Base-by-base conservation (phyloP, 2,113 vertebrate genomes). In the cattle (Bos taurus) region DNA sequence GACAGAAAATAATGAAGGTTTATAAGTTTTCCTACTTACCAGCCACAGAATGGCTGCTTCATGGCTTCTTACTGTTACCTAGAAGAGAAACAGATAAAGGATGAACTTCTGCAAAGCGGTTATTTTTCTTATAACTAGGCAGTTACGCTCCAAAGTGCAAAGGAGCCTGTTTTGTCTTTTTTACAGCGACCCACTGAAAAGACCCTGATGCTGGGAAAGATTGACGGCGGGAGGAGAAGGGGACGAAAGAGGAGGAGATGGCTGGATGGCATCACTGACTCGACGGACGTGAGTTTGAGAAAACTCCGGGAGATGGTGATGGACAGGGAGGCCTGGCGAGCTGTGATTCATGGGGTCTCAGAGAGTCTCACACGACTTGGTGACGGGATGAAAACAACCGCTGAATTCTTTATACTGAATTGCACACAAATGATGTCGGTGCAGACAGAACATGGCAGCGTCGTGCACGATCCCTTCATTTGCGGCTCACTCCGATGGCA, bases 161-260 rank as follows among this genome's bases (percentile, higher is more conserved):
- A 25, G 0, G 15, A 40, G 15, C 40, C 19, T 46, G 10, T n/a
- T 28, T 28, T 6, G 3, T 21, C 15, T 67, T 21, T 67, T 64
- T 36, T 11, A 7, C 13, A 40, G 1, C 14, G 2, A 71, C 7
- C 7, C 7, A 8, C 8, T 21, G 33, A 67, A 67, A 67, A 67
- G 64, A 36, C 64, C 17, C 33, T 36, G 64, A 36, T 21, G 8
- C 17, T 21, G 33, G 64, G 33, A 67, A 36, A 36, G 33, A 36
- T 0, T 36, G 33, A 36, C 0, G 8, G 8, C 0, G 0, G 17
- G 17, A 21, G 33, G 64, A 67, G 33, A 36, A 21, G 64, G 2
- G 64, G 64, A 10, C 0, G 2, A 36, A 1, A 67, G 64, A 21
- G 64, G 64, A 67, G 2, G 62, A 67, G 16, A 36, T 67, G 16